Conservation (phyloP, 2,113 vertebrate species). For the Pagrus major region DNA sequence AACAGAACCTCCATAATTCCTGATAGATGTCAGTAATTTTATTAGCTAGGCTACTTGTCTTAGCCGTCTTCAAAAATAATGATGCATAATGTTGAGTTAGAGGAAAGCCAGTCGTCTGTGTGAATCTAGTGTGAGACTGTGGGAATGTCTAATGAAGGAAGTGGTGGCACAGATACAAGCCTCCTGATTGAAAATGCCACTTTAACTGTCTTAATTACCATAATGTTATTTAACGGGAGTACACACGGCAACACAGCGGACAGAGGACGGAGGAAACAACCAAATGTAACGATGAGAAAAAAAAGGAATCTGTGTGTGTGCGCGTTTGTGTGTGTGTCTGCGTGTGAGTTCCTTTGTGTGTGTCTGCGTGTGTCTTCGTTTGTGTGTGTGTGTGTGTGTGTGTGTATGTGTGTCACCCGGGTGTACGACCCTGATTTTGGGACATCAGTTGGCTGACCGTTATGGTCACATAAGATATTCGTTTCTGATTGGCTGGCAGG, state of each 20-base stretch:
- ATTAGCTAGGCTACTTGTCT: too few relatives aligned
- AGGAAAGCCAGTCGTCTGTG: constrained; percentile 55
- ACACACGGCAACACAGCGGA: constrained; percentile 90
- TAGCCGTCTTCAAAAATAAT: background rate
- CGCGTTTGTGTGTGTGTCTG: background rate
- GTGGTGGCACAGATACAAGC: constrained; percentile 65
- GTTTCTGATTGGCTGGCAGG: constrained; percentile 38
- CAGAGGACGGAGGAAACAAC: constrained; percentile 67
- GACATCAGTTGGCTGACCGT: background rate
- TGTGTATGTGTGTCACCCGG: background rate
- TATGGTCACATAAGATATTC: background rate
- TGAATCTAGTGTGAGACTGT: constrained; percentile 91
- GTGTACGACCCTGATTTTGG: constrained; percentile 18
- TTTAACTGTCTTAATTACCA: constrained; percentile 92
- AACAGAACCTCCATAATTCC: background rate
- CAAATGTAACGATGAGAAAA: constrained; percentile 61
- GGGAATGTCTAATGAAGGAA: constrained; percentile 96
- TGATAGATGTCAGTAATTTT: background rate
- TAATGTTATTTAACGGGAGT: constrained; percentile 94
- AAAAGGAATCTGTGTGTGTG: background rate
- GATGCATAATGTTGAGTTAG: background rate
- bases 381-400: background rate
- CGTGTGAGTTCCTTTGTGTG: background rate
- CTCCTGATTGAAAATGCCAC: constrained; percentile 92
- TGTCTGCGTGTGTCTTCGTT: background rate